Evolutionary conservation across 1,140 invertebrate genomes (phyloP), one percentile per base, ranked within the genome.

Genomic region (Cydia strobilella): DNA sequence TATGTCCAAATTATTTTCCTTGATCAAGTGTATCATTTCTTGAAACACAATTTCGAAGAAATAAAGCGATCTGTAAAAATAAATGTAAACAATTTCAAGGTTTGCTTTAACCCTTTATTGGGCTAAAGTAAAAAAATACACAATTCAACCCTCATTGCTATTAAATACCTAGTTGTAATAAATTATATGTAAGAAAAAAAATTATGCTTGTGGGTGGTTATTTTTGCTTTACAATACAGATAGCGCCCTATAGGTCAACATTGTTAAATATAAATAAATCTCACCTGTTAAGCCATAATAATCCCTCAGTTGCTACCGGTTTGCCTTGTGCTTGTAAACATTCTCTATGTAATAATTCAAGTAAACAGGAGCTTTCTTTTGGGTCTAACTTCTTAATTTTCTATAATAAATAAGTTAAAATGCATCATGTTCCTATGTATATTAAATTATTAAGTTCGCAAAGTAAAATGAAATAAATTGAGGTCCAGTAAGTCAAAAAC

Each of bases 271-370:
- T 27, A 27, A 45, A 66, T 42, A 25, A 51, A 48, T 66, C 66
- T 78, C 88, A 96, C 95, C 95, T 95, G 86, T 94, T 94, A n/a
- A 96, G 88, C 96, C 96, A 96, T 51, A 96, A 79, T 62, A 96
- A 87, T 80, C 95, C 94, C 84, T 96, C 95, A 42, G 93, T 93
- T 25, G 94, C 95, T 75, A 93, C 81, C 48, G 84, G 83, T 74
- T 93, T 90, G 25, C 94, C 92, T 69, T 86, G 85, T 48, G 85
- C 6, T 51, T 51, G 48, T 51, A 51, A 79, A 83, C 94, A 89
- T 86, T 96, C 95, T 42, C 90, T 86, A 62, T 95, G 81, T 79
- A 96, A 94, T 90, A 96, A 93, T 84, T 96, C 94, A 79, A 96
- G 94, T 59, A 97, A 84, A 83, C 94, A 96, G 12, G 91, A 86